Percentiles rank a stretch among this genome's conserved stretches.
These are phyloP conservation scores for Heterocephalus glaber DNA, from an alignment of 2,113 vertebrate genomes.

Conservation along the genomic window DNA sequence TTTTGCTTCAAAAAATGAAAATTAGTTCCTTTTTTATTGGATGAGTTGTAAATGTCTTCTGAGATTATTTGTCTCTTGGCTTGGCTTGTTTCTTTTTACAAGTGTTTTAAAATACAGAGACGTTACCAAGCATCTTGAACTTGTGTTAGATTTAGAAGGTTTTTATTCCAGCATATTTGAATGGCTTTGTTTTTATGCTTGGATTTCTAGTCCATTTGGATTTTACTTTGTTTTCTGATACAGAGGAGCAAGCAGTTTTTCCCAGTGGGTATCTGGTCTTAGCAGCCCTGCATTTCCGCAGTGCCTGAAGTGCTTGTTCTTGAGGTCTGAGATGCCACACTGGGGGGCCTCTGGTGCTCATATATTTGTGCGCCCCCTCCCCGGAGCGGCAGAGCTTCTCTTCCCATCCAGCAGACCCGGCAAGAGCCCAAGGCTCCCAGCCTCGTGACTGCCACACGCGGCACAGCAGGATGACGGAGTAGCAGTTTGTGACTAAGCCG, in stretches of 20 bases:
- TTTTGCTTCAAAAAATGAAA: background rate
- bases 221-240: background rate
- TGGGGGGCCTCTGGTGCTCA: background rate
- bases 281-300: background rate
- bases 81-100: background rate
- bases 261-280: background rate
- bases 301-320: background rate
- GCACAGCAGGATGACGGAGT: background rate
- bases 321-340: background rate
- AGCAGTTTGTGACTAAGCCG: background rate
- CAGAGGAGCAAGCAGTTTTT: background rate
- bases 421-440: background rate
- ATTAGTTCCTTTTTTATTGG: background rate
- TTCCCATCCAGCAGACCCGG: background rate
- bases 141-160: background rate
- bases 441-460: too few species aligned
- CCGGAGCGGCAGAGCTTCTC: background rate
- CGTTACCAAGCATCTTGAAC: background rate
- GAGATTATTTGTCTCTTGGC: background rate
- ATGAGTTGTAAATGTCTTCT: constrained; percentile 24
- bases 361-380: background rate
- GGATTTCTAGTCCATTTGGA: background rate
- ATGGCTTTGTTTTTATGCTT: background rate
- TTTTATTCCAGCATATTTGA: background rate
- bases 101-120: constrained; percentile 26